Base-by-base conservation (phyloP, 1,140 invertebrate species). In the Ladona fulva region DNA sequence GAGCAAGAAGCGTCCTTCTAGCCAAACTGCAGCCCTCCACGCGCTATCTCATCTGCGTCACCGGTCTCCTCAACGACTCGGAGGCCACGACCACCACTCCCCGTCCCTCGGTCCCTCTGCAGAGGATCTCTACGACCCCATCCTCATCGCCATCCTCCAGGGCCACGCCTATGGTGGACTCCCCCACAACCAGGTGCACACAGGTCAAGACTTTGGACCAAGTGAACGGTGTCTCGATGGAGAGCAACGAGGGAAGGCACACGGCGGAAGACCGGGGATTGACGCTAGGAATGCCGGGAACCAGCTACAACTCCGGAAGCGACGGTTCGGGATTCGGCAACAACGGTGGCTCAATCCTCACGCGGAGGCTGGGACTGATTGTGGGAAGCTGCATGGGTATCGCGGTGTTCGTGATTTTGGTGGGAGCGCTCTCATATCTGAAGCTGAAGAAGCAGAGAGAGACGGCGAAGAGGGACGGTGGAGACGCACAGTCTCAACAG, bases 331-430 rank as follows among this genome's bases (percentile, higher is more conserved):
- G 19, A 10, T 66, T 66, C 52, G 52, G 52, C n/a, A 75, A 89
- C 91, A 24, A 88, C 89, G 80, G 89, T 88, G 25, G 84, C 5
- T 87, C 81, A 25, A 90, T 94, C 77, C 84, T 95, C 11, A 93
- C 93, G 0, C 87, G 93, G 52, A 87, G 94, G 77, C 85, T 96
- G 22, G 94, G 94, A 24, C 88, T 96, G 52, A 94, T 95, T 77
- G 91, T 95, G 8, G 94, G 94, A 52, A 92, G 92, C 82, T 93
- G 92, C 79, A 91, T 95, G 88, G 94, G 93, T 78, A 92, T 94
- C 82, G 89, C 94, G 24, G 92, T 95, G 10, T 94, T 96, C 81
- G 87, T 96, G 24, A 89, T 94, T 0, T 87, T 95, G 78, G 91
- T 95, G 1, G 92, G 93, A 0, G 89, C 93, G 29, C 86, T 95